Percentiles rank a stretch among this genome's conserved stretches.
phyloP scores from a whole-genome alignment of 2,888 invertebrate species.

The Phyllotreta striolata region DNA sequence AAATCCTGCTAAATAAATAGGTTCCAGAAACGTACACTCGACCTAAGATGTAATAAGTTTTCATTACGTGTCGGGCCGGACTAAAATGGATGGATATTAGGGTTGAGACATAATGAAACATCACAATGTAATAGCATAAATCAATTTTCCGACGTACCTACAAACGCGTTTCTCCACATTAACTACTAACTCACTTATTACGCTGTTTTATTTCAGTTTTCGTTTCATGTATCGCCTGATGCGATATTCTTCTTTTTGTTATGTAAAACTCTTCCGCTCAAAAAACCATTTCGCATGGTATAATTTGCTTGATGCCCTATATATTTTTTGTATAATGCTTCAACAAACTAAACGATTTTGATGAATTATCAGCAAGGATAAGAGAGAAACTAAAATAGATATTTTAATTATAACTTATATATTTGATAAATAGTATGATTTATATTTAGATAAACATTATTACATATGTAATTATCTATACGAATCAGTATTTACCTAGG shows the following conservation, averaged over 20 bases:
- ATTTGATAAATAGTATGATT: no score
- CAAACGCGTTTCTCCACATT: slow-evolving; percentile 8
- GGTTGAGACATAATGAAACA: slow-evolving; percentile 16
- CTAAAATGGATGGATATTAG: slow-evolving; percentile 6
- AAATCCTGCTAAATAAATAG: no score
- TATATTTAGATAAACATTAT: no score
- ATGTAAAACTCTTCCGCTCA: slow-evolving; percentile 1
- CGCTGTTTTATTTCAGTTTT: slow-evolving; percentile 19
- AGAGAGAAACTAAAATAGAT: no score
- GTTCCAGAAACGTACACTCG: background rate
- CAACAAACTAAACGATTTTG: no score
- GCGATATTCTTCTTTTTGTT: slow-evolving; percentile 3
- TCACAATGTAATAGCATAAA: slow-evolving; percentile 17
- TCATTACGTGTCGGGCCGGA: background rate
- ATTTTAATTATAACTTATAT: no score
- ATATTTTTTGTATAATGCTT: no score
- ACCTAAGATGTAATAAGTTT: slow-evolving; percentile 6
- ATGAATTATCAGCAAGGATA: no score
- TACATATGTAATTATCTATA: no score
- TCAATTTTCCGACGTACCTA: slow-evolving; percentile 14
- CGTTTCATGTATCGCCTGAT: background rate
- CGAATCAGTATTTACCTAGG: no score
- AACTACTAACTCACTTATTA: slow-evolving; percentile 13
- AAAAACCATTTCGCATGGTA: background rate
- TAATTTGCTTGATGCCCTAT: background rate